These are phyloP conservation scores for Meteorus sp. DNA, from an alignment of 1,140 invertebrate species.

Conservation along the genomic window DNA sequence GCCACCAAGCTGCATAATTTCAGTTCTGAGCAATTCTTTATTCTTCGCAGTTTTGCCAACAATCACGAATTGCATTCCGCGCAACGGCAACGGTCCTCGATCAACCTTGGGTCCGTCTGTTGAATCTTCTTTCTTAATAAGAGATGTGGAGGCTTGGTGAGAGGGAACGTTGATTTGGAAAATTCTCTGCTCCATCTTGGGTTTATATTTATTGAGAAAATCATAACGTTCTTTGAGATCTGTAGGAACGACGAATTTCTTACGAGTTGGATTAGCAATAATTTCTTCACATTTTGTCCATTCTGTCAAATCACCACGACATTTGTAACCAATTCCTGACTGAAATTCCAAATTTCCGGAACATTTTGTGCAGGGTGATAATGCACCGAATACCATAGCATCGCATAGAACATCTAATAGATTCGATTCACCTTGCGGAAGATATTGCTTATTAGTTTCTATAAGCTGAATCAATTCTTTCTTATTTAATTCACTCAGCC, in stretches of 20 bases:
- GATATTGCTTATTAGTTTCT: slow-evolving; percentile 71
- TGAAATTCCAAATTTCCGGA: slow-evolving; percentile 74
- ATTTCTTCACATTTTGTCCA: slow-evolving; percentile 87
- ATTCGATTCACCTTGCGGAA: slow-evolving; percentile 69
- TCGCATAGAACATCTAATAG: slow-evolving; percentile 80
- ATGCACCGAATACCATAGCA: slow-evolving; percentile 83
- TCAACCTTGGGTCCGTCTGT: slow-evolving; percentile 64
- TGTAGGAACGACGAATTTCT: slow-evolving; percentile 73
- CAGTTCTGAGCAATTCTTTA: slow-evolving; percentile 69
- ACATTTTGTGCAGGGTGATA: slow-evolving; percentile 80
- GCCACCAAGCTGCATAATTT: slow-evolving; percentile 77
- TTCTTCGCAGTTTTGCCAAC: slow-evolving; percentile 64
- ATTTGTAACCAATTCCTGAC: slow-evolving; percentile 75
- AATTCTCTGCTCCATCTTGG: slow-evolving; percentile 64
- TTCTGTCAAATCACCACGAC: slow-evolving; percentile 80
- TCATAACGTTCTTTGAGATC: slow-evolving; percentile 64
- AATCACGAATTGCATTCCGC: slow-evolving; percentile 80
- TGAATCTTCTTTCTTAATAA: slow-evolving; percentile 64
- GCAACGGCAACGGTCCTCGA: slow-evolving; percentile 67
- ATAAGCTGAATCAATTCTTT: slow-evolving; percentile 68
- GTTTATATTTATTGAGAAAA: slow-evolving; percentile 72
- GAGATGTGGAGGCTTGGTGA: slow-evolving; percentile 39
- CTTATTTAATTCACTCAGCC: slow-evolving; percentile 53
- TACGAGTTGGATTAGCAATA: slow-evolving; percentile 73
- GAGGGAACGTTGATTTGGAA: slow-evolving; percentile 65